Conservation (phyloP, 2,113 vertebrate species). For the sheep (Ovis aries) region DNA sequence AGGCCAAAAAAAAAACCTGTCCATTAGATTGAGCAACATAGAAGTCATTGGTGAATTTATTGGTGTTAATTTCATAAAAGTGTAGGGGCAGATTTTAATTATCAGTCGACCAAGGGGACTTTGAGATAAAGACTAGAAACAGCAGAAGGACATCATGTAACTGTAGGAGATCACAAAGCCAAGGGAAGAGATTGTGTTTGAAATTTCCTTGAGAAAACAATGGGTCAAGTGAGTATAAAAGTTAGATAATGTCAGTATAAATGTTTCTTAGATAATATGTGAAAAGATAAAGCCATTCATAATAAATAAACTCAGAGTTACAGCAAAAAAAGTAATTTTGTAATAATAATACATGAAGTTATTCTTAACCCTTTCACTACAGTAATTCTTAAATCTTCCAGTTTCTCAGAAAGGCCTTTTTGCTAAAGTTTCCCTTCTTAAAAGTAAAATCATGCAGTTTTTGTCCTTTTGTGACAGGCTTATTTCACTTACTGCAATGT, state of each 20-base stretch:
- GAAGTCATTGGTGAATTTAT: background rate
- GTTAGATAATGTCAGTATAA: background rate
- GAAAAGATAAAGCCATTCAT: background rate
- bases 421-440: background rate
- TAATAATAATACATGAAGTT: background rate
- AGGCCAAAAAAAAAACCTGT: fast-evolving
- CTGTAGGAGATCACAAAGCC: background rate
- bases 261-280: background rate
- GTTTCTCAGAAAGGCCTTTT: background rate
- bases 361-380: background rate
- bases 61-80: background rate
- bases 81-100: background rate
- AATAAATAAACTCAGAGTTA: background rate
- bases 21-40: background rate
- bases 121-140: background rate
- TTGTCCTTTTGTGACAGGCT: background rate
- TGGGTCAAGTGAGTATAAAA: background rate
- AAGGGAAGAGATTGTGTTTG: background rate
- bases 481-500: background rate
- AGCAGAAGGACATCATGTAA: background rate
- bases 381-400: background rate
- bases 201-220: background rate
- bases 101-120: background rate
- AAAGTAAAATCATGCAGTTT: background rate
- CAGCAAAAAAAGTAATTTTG: background rate